Evolutionary conservation across 2,797 vertebrate genomes (phyloP).

Genomic region (Chlorospingus flavigularis): DNA sequence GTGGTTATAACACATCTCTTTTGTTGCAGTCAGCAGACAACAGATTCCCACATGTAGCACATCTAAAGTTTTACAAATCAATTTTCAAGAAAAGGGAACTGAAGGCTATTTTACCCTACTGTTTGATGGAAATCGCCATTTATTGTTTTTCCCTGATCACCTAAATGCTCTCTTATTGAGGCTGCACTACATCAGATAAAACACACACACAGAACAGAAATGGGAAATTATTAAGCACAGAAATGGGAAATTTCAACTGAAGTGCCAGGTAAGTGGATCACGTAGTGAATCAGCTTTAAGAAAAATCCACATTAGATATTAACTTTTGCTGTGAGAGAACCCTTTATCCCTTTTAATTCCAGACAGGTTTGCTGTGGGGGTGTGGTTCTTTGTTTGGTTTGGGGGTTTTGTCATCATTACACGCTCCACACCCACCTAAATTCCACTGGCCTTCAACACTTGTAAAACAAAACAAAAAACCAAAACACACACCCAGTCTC

Average conservation of each 20-base stretch:
- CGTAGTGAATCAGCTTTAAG: background rate
- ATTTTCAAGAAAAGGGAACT: background rate
- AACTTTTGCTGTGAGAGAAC: background rate
- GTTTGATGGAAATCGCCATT: background rate
- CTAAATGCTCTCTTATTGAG: background rate
- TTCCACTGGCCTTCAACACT: background rate
- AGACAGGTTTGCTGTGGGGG: fast-evolving
- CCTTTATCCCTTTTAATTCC: background rate
- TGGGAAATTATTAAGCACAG: background rate
- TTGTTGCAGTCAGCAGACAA: background rate
- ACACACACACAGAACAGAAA: background rate
- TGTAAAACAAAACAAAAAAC: background rate
- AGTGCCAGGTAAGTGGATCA: background rate
- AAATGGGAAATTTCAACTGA: background rate
- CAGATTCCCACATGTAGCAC: background rate
- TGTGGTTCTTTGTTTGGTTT: fast-evolving
- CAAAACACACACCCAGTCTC: background rate
- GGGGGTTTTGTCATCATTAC: background rate
- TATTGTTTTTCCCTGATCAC: background rate
- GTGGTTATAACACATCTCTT: background rate
- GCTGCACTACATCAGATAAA: background rate
- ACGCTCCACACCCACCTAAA: background rate
- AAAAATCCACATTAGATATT: background rate
- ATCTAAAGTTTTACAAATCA: background rate
- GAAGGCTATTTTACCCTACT: background rate